phyloP scores from a whole-genome alignment of 2,113 vertebrate species.

The Motacilla alba region DNA sequence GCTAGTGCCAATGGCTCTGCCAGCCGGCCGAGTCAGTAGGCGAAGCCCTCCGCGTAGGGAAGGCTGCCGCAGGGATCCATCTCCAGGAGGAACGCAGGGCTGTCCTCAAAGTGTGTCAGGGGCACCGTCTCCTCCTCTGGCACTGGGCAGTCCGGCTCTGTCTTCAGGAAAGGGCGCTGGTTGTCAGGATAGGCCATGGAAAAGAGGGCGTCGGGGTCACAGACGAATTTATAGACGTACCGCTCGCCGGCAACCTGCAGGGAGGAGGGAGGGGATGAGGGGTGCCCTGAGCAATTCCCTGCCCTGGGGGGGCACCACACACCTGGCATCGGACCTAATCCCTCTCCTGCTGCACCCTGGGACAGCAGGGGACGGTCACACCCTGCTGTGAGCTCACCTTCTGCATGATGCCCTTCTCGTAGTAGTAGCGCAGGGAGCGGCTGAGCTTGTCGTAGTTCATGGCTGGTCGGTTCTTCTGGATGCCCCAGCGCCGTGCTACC shows the following conservation, averaged over 20 bases:
- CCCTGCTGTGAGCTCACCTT: constrained; percentile 73
- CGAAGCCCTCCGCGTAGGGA: constrained; percentile 85
- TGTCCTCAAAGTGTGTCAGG: constrained; percentile 89
- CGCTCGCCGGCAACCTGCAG: constrained; percentile 89
- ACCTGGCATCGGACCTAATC: accelerated
- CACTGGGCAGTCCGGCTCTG: constrained; percentile 81
- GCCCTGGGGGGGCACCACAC: accelerated
- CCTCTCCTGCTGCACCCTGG: not conserved
- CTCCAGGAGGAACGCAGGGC: constrained; percentile 84
- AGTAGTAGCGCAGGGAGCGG: constrained; percentile 96
- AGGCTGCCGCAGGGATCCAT: constrained; percentile 83
- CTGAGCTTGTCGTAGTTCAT: constrained; percentile 99
- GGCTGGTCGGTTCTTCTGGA: constrained; percentile 95
- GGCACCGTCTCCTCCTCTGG: constrained; percentile 88
- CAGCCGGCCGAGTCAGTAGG: constrained; percentile 77
- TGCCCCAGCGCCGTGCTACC: constrained; percentile 96
- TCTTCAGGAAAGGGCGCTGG: constrained; percentile 92
- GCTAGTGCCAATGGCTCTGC: constrained; percentile 51
- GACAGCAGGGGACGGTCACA: accelerated
- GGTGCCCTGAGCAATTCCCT: accelerated
- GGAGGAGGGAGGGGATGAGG: not conserved
- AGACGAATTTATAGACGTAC: constrained; percentile 98
- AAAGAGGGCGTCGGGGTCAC: constrained; percentile 93
- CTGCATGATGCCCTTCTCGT: constrained; percentile 99
- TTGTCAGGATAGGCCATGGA: constrained; percentile 98